phyloP scores from a whole-genome alignment of 2,113 vertebrate species.

The Mormoops blainvillei region DNA sequence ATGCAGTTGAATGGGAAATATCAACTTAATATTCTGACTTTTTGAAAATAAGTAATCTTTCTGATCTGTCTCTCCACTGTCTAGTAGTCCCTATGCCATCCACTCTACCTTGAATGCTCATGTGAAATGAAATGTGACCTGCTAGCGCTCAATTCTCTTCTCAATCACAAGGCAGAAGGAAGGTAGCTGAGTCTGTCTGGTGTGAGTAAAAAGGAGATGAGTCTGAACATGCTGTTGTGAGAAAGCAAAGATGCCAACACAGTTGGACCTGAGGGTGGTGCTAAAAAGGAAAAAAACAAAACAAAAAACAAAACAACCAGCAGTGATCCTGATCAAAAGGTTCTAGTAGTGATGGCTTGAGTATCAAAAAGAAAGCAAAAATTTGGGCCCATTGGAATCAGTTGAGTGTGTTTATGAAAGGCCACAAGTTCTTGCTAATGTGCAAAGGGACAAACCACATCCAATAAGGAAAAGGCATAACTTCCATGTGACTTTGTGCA shows the following conservation, averaged over 20 bases:
- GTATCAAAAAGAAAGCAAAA: not conserved
- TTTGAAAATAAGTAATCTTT: not conserved
- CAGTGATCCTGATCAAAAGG: too few species aligned
- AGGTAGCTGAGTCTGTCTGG: not conserved
- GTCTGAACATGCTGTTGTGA: not conserved
- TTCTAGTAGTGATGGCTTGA: not conserved
- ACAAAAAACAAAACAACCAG: not conserved
- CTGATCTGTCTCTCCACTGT: not conserved
- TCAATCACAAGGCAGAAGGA: accelerated
- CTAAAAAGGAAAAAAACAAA: not conserved
- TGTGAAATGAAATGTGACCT: too few species aligned
- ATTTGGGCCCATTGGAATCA: too few species aligned
- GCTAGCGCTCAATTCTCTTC: not conserved
- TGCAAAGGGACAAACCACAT: too few species aligned
- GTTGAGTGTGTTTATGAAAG: not conserved
- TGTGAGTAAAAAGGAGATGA: not conserved
- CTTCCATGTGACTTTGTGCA: accelerated
- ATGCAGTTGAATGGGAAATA: not conserved
- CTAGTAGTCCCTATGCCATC: not conserved
- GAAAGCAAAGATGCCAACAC: not conserved
- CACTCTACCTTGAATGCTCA: not conserved
- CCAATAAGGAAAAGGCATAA: not conserved
- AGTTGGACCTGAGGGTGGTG: not conserved
- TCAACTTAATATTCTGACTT: not conserved
- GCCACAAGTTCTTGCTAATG: not conserved